A percentile compares a stretch with the other conserved stretches of the same genome.
Conservation (phyloP, 2,797 vertebrate genomes). For the Apogon talboti region DNA sequence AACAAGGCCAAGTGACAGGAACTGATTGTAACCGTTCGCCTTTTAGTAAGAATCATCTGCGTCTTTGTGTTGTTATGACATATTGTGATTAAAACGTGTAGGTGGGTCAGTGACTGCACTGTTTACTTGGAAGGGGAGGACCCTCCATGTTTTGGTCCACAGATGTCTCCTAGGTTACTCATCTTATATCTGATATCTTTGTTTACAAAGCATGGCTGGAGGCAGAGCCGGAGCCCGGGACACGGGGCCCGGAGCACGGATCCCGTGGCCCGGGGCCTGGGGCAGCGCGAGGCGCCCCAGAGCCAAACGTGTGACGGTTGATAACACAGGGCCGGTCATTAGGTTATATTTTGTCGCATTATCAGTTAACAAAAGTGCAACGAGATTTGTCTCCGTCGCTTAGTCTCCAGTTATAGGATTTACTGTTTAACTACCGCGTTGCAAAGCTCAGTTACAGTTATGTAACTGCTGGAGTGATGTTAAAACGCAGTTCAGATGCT, state of each 20-base stretch:
- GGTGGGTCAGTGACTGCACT: fast-evolving
- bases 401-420: conserved; percentile 4
- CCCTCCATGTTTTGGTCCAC: conserved; percentile 9
- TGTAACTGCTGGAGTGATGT: conserved; percentile 38
- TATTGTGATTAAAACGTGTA: neutral
- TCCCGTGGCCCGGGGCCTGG: conserved; percentile 4
- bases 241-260: neutral
- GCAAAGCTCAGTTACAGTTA: conserved; percentile 42
- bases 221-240: conserved; percentile 10
- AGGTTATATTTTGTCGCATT: conserved; percentile 27
- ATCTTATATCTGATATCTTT: conserved; percentile 65
- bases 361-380: conserved; percentile 19
- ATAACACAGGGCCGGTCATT: conserved; percentile 16
- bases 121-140: neutral
- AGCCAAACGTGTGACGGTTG: conserved; percentile 27
- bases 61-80: neutral
- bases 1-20: conserved; percentile 43
- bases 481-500: conserved; percentile 7
- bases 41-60: neutral
- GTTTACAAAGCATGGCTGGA: conserved; percentile 71
- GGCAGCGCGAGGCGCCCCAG: conserved; percentile 7
- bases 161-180: conserved; percentile 40
- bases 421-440: conserved; percentile 18
- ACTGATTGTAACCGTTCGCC: conserved; percentile 12
- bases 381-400: neutral